Evolutionary conservation across 1,140 invertebrate species (phyloP).

Genomic region (Drosophila orena): DNA sequence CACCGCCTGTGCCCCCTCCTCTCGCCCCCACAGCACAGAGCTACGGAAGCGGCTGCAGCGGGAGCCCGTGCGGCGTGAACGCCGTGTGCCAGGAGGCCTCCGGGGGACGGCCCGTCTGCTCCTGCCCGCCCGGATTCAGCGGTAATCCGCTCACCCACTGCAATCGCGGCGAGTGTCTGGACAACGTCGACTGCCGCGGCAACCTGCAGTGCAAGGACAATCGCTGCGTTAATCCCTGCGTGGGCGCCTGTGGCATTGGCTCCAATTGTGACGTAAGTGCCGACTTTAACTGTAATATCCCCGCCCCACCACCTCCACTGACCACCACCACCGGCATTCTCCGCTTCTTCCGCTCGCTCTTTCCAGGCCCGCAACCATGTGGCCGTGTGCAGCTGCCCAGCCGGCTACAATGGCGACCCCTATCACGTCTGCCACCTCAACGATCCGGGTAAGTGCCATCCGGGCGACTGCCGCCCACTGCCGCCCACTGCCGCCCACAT

Average conservation of each 20-base stretch:
- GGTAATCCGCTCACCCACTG: constrained; percentile 89
- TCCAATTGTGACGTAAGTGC: constrained; percentile 89
- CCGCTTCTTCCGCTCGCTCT: constrained; percentile 49
- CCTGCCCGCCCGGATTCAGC: constrained; percentile 89
- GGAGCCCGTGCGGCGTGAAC: constrained; percentile 87
- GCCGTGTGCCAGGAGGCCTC: constrained; percentile 87
- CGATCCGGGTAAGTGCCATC: constrained; percentile 86
- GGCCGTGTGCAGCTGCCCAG: constrained; percentile 92
- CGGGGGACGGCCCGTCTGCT: constrained; percentile 88
- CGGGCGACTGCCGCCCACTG: too few relatives aligned
- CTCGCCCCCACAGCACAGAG: constrained; percentile 40
- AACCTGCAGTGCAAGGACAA: constrained; percentile 92
- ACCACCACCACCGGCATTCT: too few relatives aligned
- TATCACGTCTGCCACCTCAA: constrained; percentile 87
- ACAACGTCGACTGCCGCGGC: constrained; percentile 87
- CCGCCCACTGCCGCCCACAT: too few relatives aligned
- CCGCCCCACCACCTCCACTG: neutral
- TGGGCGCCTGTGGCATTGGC: constrained; percentile 90
- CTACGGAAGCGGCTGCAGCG: constrained; percentile 67
- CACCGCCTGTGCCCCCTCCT: constrained; percentile 5
- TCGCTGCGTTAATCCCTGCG: constrained; percentile 91
- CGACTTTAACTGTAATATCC: neutral
- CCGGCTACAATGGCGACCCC: constrained; percentile 94
- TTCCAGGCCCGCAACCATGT: constrained; percentile 90
- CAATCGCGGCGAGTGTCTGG: constrained; percentile 88